Base-by-base conservation (phyloP, 2,797 vertebrate genomes). In the Typhlichthys eigenmanni region DNA sequence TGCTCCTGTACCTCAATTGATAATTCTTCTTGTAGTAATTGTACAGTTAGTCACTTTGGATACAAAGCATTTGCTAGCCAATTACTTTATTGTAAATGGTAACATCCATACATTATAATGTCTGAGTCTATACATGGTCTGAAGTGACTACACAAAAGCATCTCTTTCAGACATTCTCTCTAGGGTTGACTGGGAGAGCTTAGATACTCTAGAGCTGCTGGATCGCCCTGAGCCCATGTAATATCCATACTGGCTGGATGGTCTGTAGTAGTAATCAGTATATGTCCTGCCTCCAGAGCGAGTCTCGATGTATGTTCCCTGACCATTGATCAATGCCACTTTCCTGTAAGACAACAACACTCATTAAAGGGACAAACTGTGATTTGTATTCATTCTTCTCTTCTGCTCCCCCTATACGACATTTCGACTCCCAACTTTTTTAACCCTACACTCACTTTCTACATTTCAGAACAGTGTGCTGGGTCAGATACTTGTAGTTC, bases 111-210 rank as follows among this genome's bases (percentile, higher is more conserved):
- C 19, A 19, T 19, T 19, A 1, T 56, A 32, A 56, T 2, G 13
- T 29, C 12, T 12, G 5, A 9, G 14, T 45, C 34, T 1, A 47
- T 13, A 8, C 6, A 13, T 14, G 10, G 24, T 49, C 45, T 19
- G 17, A 5, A 24, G 8, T 11, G 2, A 6, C 71, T 89, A 94
- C 54, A 94, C 92, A 82, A 92, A 92, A 1, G 87, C 88, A 68
- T 94, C 90, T 81, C 89, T 87, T 29, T 85, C 80, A 9, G 84
- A 85, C 1, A 80, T 61, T 64, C 72, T 89, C 0, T 81, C 85
- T 0, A 74, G 68, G 7, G 74, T 83, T 34, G 77, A 78, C 34
- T 73, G 74, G 5, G 89, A 90, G 2, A 87, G 66, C 54, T 78
- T 85, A n/a, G 90, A 91, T 47, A 83, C 50, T 45, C 76, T 84